Percentiles rank a stretch among this genome's conserved stretches.
phyloP scores from a whole-genome alignment of 1,140 invertebrate genomes.

The Eumaeus atala region DNA sequence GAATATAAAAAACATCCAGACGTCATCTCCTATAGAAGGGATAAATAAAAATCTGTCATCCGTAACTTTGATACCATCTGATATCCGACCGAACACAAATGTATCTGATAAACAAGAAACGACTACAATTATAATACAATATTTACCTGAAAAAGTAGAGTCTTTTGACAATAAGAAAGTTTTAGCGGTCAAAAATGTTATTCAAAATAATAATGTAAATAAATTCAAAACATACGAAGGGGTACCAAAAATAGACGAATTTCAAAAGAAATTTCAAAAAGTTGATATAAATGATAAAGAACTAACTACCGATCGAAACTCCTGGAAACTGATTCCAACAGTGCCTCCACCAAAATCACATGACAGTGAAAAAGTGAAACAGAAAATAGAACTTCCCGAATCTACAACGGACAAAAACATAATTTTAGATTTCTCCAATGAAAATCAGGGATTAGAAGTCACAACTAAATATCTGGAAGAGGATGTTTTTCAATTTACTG shows the following conservation, averaged over 20 bases:
- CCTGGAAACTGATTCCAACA: slow-evolving; percentile 68
- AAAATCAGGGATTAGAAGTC: slow-evolving; percentile 83
- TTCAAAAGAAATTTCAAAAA: slow-evolving; percentile 67
- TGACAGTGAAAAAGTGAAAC: slow-evolving; percentile 48
- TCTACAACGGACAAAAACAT: slow-evolving; percentile 49
- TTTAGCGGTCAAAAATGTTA: background rate
- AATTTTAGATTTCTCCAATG: slow-evolving; percentile 73
- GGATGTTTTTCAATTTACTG: slow-evolving; percentile 81
- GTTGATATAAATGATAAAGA: slow-evolving; percentile 67
- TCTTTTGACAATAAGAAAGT: background rate
- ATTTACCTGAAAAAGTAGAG: too few species aligned
- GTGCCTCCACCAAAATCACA: slow-evolving; percentile 51
- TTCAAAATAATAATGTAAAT: slow-evolving; percentile 6
- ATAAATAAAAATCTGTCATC: slow-evolving; percentile 13
- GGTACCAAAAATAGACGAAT: slow-evolving; percentile 57
- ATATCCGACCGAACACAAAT: background rate
- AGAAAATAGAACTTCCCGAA: slow-evolving; percentile 43
- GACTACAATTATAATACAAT: background rate
- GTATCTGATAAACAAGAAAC: background rate
- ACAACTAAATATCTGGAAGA: slow-evolving; percentile 80
- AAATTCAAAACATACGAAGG: slow-evolving; percentile 13
- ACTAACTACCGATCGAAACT: slow-evolving; percentile 49
- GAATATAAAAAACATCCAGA: slow-evolving; percentile 2
- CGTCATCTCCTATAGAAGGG: slow-evolving; percentile 16
- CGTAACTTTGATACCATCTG: background rate